Evolutionary conservation across 2,113 vertebrate genomes (phyloP).

Genomic region (Engraulis encrasicolus): DNA sequence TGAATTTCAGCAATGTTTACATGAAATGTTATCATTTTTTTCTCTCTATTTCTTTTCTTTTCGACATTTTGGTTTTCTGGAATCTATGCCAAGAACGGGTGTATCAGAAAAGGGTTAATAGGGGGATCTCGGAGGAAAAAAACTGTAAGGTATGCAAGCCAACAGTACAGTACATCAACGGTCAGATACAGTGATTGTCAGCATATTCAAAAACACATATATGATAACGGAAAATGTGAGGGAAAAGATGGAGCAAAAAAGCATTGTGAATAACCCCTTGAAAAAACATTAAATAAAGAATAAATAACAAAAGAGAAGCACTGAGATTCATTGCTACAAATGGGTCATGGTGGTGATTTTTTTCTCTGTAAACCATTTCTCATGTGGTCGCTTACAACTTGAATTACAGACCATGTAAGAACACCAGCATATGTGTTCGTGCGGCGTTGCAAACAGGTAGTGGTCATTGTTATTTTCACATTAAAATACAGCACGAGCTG

Average conservation of each 20-base stretch:
- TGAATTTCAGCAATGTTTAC: conserved; percentile 41
- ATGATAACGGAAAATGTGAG: not conserved
- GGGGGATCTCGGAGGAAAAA: not conserved
- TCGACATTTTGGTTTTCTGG: conserved; percentile 33
- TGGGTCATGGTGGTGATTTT: not conserved
- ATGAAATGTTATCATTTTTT: conserved; percentile 24
- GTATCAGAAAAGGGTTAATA: not conserved
- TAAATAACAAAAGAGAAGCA: not conserved
- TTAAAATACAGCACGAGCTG: not conserved
- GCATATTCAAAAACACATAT: not conserved
- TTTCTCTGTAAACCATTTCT: not conserved
- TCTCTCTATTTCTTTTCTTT: too few species aligned
- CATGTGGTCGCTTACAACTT: not conserved
- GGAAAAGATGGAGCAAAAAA: not conserved
- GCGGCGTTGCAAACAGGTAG: not conserved
- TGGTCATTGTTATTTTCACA: not conserved
- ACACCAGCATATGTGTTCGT: not conserved
- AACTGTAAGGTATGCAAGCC: conserved; percentile 1
- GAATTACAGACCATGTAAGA: not conserved
- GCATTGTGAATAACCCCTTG: not conserved
- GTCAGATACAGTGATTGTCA: conserved; percentile 21
- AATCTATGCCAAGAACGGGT: not conserved
- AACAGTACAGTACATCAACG: conserved; percentile 10
- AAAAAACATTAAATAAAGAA: not conserved
- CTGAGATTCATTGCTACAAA: not conserved